Evolutionary conservation across 2,888 invertebrate species (phyloP).

Genomic region (Arrhopalites spinosus): DNA sequence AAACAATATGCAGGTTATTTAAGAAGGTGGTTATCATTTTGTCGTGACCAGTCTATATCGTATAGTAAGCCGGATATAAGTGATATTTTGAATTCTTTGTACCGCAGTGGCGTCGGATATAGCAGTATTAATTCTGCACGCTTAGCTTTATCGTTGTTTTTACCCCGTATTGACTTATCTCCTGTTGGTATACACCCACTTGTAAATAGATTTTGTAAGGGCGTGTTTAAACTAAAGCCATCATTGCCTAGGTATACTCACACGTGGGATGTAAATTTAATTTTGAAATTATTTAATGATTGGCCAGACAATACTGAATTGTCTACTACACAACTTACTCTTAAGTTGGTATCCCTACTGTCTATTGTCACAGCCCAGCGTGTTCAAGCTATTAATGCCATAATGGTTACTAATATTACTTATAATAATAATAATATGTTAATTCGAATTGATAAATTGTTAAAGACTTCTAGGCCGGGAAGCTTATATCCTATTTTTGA

Average conservation of each 20-base stretch:
- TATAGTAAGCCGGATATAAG: neutral
- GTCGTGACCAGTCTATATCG: neutral
- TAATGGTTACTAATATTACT: neutral
- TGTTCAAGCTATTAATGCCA: neutral
- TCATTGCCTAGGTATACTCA: conserved; percentile 19
- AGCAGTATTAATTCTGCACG: conserved; percentile 27
- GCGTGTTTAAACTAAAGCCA: conserved; percentile 24
- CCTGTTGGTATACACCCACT: conserved; percentile 31
- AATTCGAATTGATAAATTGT: neutral
- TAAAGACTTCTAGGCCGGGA: conserved; percentile 24
- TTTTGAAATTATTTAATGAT: conserved; percentile 1
- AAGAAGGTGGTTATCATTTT: conserved; percentile 6
- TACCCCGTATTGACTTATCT: neutral
- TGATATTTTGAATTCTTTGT: conserved; percentile 14
- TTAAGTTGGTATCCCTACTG: neutral
- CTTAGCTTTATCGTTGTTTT: conserved; percentile 26
- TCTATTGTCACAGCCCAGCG: neutral
- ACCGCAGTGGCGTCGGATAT: conserved; percentile 4
- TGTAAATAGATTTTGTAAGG: conserved; percentile 21
- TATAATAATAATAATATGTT: conserved; percentile 2
- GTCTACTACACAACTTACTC: neutral
- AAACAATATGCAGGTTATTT: conserved; percentile 12
- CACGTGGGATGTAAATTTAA: conserved; percentile 19
- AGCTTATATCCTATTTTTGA: conserved; percentile 14
- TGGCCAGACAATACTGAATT: neutral